Base-by-base conservation (phyloP, 2,797 vertebrate genomes). In the Lepus oiostolus region DNA sequence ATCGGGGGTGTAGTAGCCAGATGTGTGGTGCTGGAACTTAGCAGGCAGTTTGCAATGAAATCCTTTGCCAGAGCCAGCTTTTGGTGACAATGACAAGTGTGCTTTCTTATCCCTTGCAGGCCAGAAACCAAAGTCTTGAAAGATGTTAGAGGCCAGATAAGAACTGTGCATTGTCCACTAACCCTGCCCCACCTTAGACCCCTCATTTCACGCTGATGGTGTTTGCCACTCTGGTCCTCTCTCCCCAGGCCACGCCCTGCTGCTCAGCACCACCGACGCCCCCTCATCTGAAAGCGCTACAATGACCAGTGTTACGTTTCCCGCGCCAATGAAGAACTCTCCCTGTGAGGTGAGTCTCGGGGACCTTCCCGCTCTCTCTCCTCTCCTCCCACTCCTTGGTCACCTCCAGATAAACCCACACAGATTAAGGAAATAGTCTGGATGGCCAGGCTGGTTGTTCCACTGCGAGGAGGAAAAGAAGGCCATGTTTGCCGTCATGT, bases 241-340 rank as follows among this genome's bases (percentile, higher is more conserved):
- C 58, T 75, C 54, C 71, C 32, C 97, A 99, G 99, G 99, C 65
- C 97, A 96, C 22, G 97, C 98, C 4, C 98, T 99, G 85, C 97
- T 98, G 90, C 98, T 99, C 90, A 99, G 99, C 93, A 99, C 99
- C 93, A 98, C 98, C 42, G 99, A 99, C 38, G 98, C 95, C 68
- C 98, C 96, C 97, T 96, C 93, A 92, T 96, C 81, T 92, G 98
- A 96, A 97, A 98, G 96, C 17, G 88, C 98, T 96, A 7, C 97
- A 5, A 98, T 99, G 95, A 99, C 98, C 97, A 99, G 99, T 63
- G 95, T 98, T 3, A 96, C 98, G 0, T 99, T 99, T 96, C 99
- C 99, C 0, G 98, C 99, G 63, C 99, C 99, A 8, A 98, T 99
- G 60, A 99, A 99, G 97, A 99, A 99, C 97, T 99, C 99, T 26